Conservation (phyloP, 2,113 vertebrate species). For the Merops nubicus region DNA sequence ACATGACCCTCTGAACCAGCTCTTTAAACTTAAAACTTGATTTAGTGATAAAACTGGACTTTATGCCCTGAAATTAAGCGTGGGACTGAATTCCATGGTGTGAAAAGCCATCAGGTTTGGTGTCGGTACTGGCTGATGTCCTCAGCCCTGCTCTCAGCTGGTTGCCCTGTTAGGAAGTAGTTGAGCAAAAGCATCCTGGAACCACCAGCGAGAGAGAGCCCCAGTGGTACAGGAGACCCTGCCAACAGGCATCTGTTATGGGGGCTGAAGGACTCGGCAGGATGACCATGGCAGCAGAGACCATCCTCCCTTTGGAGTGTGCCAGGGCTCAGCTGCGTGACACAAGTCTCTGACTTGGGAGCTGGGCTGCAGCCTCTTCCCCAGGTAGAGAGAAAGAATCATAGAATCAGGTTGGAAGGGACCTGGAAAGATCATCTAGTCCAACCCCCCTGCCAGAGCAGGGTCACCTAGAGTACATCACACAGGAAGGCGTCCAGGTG, state of each 20-base stretch:
- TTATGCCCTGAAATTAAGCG: not conserved
- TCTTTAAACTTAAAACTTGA: not conserved
- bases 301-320: fast-evolving
- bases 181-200: not conserved
- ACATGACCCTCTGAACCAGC: not conserved
- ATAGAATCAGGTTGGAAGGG: too few relatives aligned
- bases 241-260: not conserved
- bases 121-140: not conserved
- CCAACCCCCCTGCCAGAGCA: too few relatives aligned
- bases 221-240: fast-evolving
- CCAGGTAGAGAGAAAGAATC: not conserved
- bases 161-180: not conserved
- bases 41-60: not conserved
- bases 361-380: not conserved
- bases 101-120: not conserved
- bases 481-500: too few relatives aligned
- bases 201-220: not conserved
- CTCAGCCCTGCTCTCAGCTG: not conserved
- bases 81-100: not conserved
- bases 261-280: not conserved
- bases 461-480: too few relatives aligned
- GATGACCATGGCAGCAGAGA: not conserved
- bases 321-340: not conserved
- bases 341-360: not conserved
- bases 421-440: too few relatives aligned